Base-by-base conservation (phyloP, 2,113 vertebrate species). In the Sapayoa aenigma region DNA sequence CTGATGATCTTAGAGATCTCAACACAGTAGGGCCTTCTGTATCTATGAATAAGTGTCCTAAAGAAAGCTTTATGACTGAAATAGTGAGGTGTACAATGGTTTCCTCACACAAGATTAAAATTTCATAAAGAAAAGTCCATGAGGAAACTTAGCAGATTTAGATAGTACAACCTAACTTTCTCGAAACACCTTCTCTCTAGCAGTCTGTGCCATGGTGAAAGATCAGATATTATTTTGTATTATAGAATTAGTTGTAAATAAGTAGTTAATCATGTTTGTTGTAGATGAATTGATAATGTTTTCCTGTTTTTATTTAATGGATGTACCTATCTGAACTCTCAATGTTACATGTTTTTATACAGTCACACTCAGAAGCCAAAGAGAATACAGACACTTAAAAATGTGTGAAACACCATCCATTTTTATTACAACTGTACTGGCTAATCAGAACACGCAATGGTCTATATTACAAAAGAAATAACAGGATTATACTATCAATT, bases 381-480 rank as follows among this genome's bases (percentile, higher is more conserved):
- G n/a, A 0, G 1, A 77, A 55, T 63, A 44, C 4, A 60, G 44
- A 46, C 6, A 56, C 42, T 84, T 85, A 62, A 63, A 76, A 2
- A 44, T 10, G 12, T 80, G 22, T 46, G 41, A 84, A 63, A 73
- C 27, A 31, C 31, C 27, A 52, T 86, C 33, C 28, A 11, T 50
- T 58, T 65, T 60, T 83, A 44, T 77, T 76, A 25, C 37, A 84
- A 79, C 35, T 52, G 6, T 77, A 47, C 37, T 1, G 1, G n/a
- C 14, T 93, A 65, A 63, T 90, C 74, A 35, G 85, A 93, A 96
- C 80, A 75, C 30, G 84, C 14, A 84, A 53, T 75, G 53, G n/a
- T 85, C 39, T 95, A 18, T 47, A 87, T 76, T 91, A 91, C 59
- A 76, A 95, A 94, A 77, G 87, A 97, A 97, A 95, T 83, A 94